A percentile compares a stretch with the other conserved stretches of the same genome.
Evolutionary conservation across 2,113 vertebrate species (phyloP).

Genomic region (Drymodes brunneopygia): DNA sequence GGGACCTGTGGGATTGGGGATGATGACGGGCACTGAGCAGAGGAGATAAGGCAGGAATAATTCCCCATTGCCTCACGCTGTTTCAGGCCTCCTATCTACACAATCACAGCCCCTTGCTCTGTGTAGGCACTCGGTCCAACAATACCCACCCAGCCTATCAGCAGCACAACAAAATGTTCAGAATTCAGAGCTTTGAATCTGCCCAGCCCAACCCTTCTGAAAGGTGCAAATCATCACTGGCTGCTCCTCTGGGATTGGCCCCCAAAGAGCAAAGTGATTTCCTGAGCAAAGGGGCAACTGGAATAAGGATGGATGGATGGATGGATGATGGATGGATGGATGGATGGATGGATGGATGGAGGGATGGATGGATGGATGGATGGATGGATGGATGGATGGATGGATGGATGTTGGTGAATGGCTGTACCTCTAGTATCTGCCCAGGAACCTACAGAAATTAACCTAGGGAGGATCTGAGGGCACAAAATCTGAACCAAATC

Average conservation of each 20-base stretch:
- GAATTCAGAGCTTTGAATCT: not conserved
- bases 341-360: not conserved
- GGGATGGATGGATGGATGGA: not conserved
- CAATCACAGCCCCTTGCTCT: conserved; percentile 29
- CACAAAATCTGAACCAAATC: no score
- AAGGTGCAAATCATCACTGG: not conserved
- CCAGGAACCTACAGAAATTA: not conserved
- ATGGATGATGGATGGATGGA: not conserved
- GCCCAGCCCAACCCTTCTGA: not conserved
- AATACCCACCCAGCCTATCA: not conserved
- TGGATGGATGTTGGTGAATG: not conserved
- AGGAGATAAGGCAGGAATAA: conserved; percentile 47
- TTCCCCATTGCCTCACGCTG: conserved; percentile 32
- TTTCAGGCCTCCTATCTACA: conserved; percentile 61
- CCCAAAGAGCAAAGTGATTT: not conserved
- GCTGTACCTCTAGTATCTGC: not conserved
- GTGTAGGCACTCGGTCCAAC: not conserved
- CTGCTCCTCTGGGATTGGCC: not conserved
- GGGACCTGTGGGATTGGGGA: not conserved
- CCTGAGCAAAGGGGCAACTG: not conserved
- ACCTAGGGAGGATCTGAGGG: not conserved
- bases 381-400: not conserved
- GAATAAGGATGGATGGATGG: not conserved
- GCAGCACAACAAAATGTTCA: not conserved
- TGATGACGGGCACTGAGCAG: not conserved